Evolutionary conservation across 1,140 invertebrate species (phyloP), one percentile per base, ranked within the genome.

Genomic region (Hydropsyche tenuis): DNA sequence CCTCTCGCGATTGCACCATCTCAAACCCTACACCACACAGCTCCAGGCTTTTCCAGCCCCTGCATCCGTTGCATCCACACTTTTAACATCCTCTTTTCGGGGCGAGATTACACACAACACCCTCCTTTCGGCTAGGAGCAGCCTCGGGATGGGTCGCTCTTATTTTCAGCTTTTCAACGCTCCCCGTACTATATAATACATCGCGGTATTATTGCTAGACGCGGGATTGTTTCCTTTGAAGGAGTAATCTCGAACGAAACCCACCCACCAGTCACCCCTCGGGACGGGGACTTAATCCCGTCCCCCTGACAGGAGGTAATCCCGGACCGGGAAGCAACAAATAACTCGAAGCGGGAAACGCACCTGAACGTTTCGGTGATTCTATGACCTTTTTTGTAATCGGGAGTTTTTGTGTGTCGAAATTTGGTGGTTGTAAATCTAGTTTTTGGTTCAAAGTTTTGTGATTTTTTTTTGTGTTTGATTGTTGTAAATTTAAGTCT

Each of bases 241-340:
- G 30, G 30, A 37, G 68, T 70, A 70, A 70, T 70, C 68, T 42
- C 46, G 20, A 37, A 37, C 48, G 14, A 9, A 20, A 9, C 48
- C 48, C 16, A 6, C 16, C 48, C 48, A 2, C 12, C 56, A 5
- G 25, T 14, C 56, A 18, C 5, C 20, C 23, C 56, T 4, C 56
- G 6, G 18, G 2, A 5, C 56, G 4, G 9, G 56, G 25, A 60
- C 56, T 60, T 42, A 65, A 65, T 46, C 37, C 65, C 65, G 12
- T 18, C 27, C 12, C 68, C 16, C 48, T 70, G 68, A 70, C 68
- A 70, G 68, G 14, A 27, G 25, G 68, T 70, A 70, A 70, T 70
- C 68, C 48, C 45, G 30, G 30, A 37, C 30, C 30, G 30, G 30
- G 30, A 37, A 37, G 68, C 68, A 70, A 70, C 68, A 70, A 70